Base-by-base conservation (phyloP, 2,113 vertebrate genomes). In the Stictonetta naevosa region DNA sequence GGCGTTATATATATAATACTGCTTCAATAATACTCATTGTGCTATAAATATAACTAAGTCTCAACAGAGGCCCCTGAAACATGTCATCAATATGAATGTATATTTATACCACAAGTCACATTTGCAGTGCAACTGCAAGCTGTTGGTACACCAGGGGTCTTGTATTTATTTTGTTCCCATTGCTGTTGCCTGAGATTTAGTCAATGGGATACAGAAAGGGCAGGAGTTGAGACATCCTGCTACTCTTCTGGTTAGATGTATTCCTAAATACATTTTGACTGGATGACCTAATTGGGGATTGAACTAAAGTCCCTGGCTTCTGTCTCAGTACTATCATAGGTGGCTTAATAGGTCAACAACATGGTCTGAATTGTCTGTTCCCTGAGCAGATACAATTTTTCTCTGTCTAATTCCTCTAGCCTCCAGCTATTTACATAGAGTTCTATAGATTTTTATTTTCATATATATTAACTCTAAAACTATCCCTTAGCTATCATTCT, bases 241-340 rank as follows among this genome's bases (percentile, higher is more conserved):
- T 78, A 31, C 72, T 88, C 0, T 0, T 80, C 87, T 90, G 76
- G 34, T 94, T 93, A 92, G 90, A 92, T 95, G 52, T 60, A 75
- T 63, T 95, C 78, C 74, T 53, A 94, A 95, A 76, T 88, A 83
- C 1, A 0, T 85, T 96, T 91, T 94, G 77, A 96, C 83, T 93
- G 89, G 86, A 56, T 96, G 96, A 95, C 96, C 95, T 97, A 97
- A 95, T 91, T 97, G 89, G 86, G 71, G 89, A 91, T 55, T 95
- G 95, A 92, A 75, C 86, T 85, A 29, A 77, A 82, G 89, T 88
- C 59, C 38, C 73, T 93, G 92, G 86, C 92, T 93, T 96, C 74
- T 95, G 71, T 95, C 69, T 96, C 46, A 8, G 2, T 88, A 34
- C 50, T 85, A 55, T 86, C 80, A 60, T 86, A 94, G 88, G 90